Evolutionary conservation across 2,888 invertebrate species (phyloP).

Genomic region (Idaea aversata): DNA sequence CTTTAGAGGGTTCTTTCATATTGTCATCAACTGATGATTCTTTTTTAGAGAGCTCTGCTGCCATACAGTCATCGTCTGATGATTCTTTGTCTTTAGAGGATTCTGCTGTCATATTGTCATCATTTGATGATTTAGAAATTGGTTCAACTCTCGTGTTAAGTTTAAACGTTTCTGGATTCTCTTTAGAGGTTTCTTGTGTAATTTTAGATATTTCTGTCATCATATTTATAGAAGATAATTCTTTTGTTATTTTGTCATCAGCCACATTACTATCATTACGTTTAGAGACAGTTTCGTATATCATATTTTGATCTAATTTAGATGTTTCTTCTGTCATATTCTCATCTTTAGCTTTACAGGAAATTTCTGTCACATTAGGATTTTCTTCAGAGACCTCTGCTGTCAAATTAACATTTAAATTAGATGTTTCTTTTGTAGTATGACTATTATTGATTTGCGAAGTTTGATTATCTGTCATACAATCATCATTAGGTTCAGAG

Average conservation of each 20-base stretch:
- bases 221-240: not conserved
- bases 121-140: not conserved
- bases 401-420: not conserved
- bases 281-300: not conserved
- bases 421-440: not conserved
- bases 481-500: not conserved
- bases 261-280: not conserved
- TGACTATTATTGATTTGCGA: not conserved
- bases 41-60: not conserved
- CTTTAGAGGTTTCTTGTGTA: not conserved
- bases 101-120: not conserved
- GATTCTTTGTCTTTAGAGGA: not conserved
- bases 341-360: not conserved
- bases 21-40: too few species aligned
- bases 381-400: not conserved
- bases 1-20: slow-evolving; percentile 14
- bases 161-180: not conserved
- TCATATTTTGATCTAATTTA: not conserved
- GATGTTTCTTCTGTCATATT: not conserved
- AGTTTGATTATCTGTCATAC: not conserved
- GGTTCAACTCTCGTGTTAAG: not conserved
- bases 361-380: not conserved
- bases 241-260: not conserved
- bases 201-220: not conserved
- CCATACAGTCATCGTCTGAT: too few species aligned